phyloP scores from a whole-genome alignment of 2,888 invertebrate species.

The Drosophila kambysellisi region DNA sequence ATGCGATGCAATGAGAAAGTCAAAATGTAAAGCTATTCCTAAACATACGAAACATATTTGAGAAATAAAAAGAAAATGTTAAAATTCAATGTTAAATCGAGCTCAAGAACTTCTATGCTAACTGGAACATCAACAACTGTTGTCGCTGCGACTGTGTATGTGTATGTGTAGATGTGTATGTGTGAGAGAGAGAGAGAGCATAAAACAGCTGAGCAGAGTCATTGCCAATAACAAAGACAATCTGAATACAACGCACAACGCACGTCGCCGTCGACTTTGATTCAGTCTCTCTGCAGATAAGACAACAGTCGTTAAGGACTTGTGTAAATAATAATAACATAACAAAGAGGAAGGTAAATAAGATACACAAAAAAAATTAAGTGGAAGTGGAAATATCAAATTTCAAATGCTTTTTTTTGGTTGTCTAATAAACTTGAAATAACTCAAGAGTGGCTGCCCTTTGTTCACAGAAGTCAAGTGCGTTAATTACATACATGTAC shows the following conservation, averaged over 20 bases:
- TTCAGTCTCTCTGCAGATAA: not conserved
- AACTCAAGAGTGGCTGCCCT: constrained; percentile 4
- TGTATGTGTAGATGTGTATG: not conserved
- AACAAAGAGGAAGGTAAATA: constrained; percentile 13
- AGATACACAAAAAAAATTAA: not conserved
- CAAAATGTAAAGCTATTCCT: constrained; percentile 65
- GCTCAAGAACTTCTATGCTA: constrained; percentile 18
- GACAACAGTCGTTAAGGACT: constrained; percentile 12
- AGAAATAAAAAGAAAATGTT: constrained; percentile 63
- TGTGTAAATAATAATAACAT: constrained; percentile 1
- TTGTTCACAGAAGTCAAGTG: constrained; percentile 26
- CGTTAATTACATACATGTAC: not conserved
- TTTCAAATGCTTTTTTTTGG: not conserved
- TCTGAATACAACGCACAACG: constrained; percentile 26
- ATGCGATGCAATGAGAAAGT: constrained; percentile 28
- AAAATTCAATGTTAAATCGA: constrained; percentile 44
- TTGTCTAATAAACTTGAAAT: not conserved
- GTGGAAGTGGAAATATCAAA: not conserved
- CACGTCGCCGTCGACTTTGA: constrained; percentile 1
- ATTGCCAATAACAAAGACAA: constrained; percentile 41
- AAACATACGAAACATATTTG: constrained; percentile 50
- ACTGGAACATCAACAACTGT: constrained; percentile 6
- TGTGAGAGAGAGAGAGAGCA: not conserved
- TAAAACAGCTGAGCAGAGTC: constrained; percentile 34
- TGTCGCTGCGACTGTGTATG: not conserved